These are phyloP conservation scores for Isoperla grammatica DNA, from an alignment of 2,888 invertebrate species.

Conservation along the genomic window DNA sequence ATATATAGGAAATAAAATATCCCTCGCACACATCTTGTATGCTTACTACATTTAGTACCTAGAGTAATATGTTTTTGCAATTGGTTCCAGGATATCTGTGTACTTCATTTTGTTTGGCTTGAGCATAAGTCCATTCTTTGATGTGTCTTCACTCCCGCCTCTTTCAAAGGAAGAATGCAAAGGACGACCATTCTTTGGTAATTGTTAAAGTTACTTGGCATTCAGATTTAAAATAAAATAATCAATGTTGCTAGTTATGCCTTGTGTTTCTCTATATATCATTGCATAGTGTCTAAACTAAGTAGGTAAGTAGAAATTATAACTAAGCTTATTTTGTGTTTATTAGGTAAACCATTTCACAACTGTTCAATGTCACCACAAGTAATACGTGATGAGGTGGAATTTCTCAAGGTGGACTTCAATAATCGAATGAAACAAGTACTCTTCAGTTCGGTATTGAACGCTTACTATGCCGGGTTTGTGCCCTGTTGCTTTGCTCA, in stretches of 20 bases:
- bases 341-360: conserved; percentile 59
- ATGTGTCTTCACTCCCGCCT: conserved; percentile 46
- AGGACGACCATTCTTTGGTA: conserved; percentile 24
- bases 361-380: conserved; percentile 68
- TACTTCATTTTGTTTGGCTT: conserved; percentile 80
- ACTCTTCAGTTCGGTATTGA: conserved; percentile 74
- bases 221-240: too few species aligned
- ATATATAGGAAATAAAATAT: too few species aligned
- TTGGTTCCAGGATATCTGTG: conserved; percentile 60
- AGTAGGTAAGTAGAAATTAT: too few species aligned
- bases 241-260: too few species aligned
- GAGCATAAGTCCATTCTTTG: conserved; percentile 69
- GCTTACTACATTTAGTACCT: conserved; percentile 1
- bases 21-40: too few species aligned
- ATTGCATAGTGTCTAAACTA: too few species aligned
- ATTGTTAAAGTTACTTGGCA: too few species aligned
- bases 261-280: too few species aligned
- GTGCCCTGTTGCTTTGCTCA: conserved; percentile 87
- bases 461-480: conserved; percentile 83
- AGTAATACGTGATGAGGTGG: conserved; percentile 77
- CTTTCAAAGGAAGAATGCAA: conserved; percentile 42
- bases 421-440: conserved; percentile 85
- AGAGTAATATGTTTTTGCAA: conserved; percentile 35
- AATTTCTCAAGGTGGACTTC: conserved; percentile 77
- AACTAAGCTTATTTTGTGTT: neutral